phyloP scores from a whole-genome alignment of 2,888 invertebrate genomes.

The Archaeoteleia sp. region DNA sequence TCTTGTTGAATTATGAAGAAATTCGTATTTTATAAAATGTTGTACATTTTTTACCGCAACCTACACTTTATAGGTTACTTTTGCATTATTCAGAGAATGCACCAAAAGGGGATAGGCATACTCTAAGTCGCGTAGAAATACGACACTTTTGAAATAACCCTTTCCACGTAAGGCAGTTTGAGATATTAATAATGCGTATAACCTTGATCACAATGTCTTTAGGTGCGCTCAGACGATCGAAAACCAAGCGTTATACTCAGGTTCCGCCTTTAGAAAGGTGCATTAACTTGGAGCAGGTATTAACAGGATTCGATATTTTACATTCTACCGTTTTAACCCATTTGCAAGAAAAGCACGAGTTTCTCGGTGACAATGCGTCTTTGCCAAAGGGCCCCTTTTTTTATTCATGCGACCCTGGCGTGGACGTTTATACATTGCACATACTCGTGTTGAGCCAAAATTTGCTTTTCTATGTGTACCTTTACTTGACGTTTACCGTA shows the following conservation, averaged over 20 bases:
- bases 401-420: constrained; percentile 64
- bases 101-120: constrained; percentile 31
- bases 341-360: constrained; percentile 29
- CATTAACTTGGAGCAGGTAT: constrained; percentile 46
- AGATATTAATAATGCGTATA: constrained; percentile 50
- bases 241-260: constrained; percentile 40
- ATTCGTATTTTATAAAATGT: no score
- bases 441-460: constrained; percentile 49
- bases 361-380: constrained; percentile 58
- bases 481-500: constrained; percentile 7
- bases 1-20: no score
- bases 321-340: constrained; percentile 35
- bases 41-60: no score
- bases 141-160: constrained; percentile 19
- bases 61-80: background rate
- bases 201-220: constrained; percentile 48
- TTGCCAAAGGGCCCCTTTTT: constrained; percentile 59
- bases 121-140: constrained; percentile 41
- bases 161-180: constrained; percentile 44
- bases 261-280: constrained; percentile 43
- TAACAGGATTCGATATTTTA: constrained; percentile 51
- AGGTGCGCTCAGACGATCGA: constrained; percentile 16
- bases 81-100: constrained; percentile 45
- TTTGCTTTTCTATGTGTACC: constrained; percentile 58
- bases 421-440: constrained; percentile 55